phyloP scores from a whole-genome alignment of 2,113 vertebrate genomes.

The Isurus oxyrinchus region DNA sequence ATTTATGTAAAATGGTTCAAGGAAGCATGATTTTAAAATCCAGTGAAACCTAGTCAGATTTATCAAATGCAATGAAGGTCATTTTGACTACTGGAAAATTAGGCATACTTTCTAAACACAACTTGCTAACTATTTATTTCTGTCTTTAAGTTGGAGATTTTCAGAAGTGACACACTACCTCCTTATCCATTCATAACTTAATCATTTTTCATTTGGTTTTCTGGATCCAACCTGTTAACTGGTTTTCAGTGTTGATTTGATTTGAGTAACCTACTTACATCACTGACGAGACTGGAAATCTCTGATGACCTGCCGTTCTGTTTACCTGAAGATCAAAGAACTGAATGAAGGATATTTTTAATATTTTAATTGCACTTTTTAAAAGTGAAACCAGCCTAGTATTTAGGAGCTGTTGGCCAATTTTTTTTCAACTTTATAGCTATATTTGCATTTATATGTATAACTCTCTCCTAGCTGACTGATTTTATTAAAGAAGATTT shows the following conservation, averaged over 20 bases:
- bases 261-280: neutral
- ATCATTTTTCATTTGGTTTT: neutral
- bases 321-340: neutral
- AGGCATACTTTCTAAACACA: neutral
- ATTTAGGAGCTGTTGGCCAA: neutral
- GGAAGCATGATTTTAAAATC: neutral
- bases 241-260: neutral
- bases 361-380: neutral
- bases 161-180: neutral
- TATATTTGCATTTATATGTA: neutral
- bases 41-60: neutral
- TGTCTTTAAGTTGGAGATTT: neutral
- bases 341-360: neutral
- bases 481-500: neutral
- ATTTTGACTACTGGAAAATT: neutral
- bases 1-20: neutral
- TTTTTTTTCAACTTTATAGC: neutral
- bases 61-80: neutral
- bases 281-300: neutral
- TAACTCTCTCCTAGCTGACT: neutral
- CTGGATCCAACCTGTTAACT: neutral
- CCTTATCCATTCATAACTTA: neutral
- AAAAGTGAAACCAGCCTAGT: neutral
- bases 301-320: neutral
- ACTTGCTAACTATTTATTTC: neutral